Evolutionary conservation across 2,888 invertebrate genomes (phyloP).

Genomic region (Diarsia rubi): DNA sequence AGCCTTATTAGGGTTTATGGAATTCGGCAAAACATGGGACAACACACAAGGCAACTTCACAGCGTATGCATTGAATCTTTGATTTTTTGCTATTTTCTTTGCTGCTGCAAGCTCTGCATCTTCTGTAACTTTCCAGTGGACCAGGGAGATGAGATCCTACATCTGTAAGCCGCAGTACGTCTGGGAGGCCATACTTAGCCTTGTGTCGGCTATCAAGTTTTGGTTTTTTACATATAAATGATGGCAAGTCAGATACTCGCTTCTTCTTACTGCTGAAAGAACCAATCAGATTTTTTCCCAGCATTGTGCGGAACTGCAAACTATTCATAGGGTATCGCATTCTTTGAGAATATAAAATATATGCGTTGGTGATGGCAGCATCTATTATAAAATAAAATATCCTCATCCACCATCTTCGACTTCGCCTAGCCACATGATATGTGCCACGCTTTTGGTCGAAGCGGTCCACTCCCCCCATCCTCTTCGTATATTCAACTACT

Average conservation of each 20-base stretch:
- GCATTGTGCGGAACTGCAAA: neutral
- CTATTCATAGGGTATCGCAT: neutral
- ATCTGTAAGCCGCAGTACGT: neutral
- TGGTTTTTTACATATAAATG: neutral
- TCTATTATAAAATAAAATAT: conserved; percentile 1
- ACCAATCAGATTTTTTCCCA: neutral
- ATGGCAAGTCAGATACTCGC: neutral
- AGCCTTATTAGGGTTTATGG: conserved; percentile 6
- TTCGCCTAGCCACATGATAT: neutral
- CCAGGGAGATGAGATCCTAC: neutral
- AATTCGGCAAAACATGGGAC: conserved; percentile 4
- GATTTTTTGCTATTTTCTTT: conserved; percentile 3
- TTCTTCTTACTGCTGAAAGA: neutral
- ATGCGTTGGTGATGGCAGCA: neutral
- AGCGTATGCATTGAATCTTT: neutral
- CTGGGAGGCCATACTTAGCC: neutral
- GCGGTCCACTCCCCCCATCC: too few relatives aligned
- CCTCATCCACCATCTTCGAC: neutral
- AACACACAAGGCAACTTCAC: conserved; percentile 1
- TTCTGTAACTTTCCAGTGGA: neutral
- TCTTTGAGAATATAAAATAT: neutral
- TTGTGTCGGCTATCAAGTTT: neutral
- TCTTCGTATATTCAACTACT: too few relatives aligned
- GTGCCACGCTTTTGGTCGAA: neutral
- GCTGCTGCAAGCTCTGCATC: neutral